Evolutionary conservation across 1,140 invertebrate species (phyloP).

Genomic region (Marisa cornuarietis): DNA sequence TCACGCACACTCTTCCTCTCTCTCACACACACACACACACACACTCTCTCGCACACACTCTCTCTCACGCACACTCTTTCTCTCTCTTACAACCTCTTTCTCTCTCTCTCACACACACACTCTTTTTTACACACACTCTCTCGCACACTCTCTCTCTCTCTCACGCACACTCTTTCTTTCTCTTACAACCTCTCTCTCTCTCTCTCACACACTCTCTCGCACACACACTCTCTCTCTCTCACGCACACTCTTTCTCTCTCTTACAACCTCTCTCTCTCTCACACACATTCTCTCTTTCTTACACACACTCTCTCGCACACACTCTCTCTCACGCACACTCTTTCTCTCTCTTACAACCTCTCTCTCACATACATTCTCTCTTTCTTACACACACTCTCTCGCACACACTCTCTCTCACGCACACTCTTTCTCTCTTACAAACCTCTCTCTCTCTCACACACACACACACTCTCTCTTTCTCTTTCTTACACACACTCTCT

Average conservation of each 20-base stretch:
- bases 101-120: not conserved
- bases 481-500: not conserved
- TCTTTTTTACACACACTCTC: not conserved
- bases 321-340: not conserved
- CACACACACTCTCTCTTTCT: too few species aligned
- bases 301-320: not conserved
- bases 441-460: not conserved
- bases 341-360: not conserved
- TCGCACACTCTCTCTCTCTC: too few species aligned
- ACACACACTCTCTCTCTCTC: too few species aligned
- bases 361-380: too few species aligned
- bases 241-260: too few species aligned
- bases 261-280: too few species aligned
- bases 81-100: not conserved
- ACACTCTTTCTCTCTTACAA: not conserved
- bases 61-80: not conserved
- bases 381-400: not conserved
- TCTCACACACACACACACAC: too few species aligned
- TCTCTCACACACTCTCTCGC: too few species aligned
- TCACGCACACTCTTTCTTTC: too few species aligned
- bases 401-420: too few species aligned
- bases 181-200: too few species aligned
- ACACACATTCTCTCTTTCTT: too few species aligned
- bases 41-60: not conserved
- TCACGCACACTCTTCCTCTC: not conserved